phyloP scores from a whole-genome alignment of 2,797 vertebrate genomes.

The Arremon aurantiirostris region DNA sequence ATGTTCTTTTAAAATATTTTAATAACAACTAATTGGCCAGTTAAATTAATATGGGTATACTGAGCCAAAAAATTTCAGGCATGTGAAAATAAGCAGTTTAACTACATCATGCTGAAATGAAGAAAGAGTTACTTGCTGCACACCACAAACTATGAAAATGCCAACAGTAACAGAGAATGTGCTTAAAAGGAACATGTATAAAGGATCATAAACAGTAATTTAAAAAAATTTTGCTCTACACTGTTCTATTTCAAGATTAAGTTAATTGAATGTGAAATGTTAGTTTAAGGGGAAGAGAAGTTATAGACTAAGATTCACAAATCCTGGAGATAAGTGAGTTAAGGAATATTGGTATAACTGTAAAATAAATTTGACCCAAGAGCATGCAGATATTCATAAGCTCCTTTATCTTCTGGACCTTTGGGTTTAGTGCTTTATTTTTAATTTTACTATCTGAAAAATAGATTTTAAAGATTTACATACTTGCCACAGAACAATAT shows the following conservation, averaged over 20 bases:
- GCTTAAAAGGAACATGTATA: neutral
- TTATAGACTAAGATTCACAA: constrained; percentile 7
- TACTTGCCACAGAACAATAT: constrained; percentile 32
- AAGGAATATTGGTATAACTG: neutral
- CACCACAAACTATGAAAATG: constrained; percentile 1
- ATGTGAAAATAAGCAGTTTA: constrained; percentile 53
- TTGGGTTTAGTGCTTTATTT: neutral
- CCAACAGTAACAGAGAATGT: constrained; percentile 25
- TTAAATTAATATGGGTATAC: constrained; percentile 53
- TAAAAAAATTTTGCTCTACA: neutral
- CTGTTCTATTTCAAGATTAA: constrained; percentile 28
- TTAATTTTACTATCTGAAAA: constrained; percentile 51
- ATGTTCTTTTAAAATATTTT: constrained; percentile 69
- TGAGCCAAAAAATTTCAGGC: constrained; percentile 46
- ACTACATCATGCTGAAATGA: constrained; percentile 11
- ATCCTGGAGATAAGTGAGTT: constrained; percentile 20
- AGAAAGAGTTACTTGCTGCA: constrained; percentile 32
- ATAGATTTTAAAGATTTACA: constrained; percentile 46
- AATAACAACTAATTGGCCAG: constrained; percentile 64
- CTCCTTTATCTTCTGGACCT: constrained; percentile 8
- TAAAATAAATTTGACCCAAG: constrained; percentile 17
- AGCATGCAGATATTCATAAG: constrained; percentile 10
- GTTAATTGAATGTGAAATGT: constrained; percentile 36
- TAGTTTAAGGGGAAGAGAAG: neutral
- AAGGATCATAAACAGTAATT: constrained; percentile 30